Evolutionary conservation across 2,888 invertebrate genomes (phyloP).

Genomic region (Galeruca laticollis): DNA sequence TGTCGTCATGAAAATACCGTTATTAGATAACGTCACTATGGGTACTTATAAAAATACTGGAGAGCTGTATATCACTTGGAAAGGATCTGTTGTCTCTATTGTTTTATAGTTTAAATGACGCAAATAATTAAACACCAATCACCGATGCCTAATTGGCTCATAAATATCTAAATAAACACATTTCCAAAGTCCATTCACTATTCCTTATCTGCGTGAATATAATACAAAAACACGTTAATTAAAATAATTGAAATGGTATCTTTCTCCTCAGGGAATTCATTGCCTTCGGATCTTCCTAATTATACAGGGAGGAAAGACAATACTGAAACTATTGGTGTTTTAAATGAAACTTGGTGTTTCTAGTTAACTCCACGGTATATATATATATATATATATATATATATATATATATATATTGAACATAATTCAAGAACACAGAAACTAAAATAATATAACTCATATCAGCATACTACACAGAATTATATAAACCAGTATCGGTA

Average conservation of each 20-base stretch:
- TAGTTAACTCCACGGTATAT: no score
- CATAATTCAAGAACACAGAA: no score
- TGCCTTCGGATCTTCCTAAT: conserved; percentile 9
- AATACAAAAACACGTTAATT: conserved; percentile 38
- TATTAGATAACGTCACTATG: conserved; percentile 28
- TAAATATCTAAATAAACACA: conserved; percentile 53
- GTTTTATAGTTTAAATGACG: conserved; percentile 24
- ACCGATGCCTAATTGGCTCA: conserved; percentile 47
- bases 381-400: no score
- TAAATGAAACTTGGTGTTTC: no score
- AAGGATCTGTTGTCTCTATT: conserved; percentile 16
- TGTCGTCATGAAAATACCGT: not conserved
- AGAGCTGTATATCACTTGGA: not conserved
- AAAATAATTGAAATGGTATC: conserved; percentile 40
- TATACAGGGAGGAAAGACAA: conserved; percentile 9
- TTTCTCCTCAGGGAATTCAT: conserved; percentile 28
- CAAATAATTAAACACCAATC: conserved; percentile 30
- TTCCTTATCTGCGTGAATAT: conserved; percentile 38
- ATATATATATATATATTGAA: no score
- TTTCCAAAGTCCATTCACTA: conserved; percentile 47
- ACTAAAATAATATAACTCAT: no score
- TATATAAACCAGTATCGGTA: no score
- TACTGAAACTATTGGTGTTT: no score
- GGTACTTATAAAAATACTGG: conserved; percentile 51
- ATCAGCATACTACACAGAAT: no score